Evolutionary conservation across 2,888 invertebrate genomes (phyloP).

Genomic region (Apotomis capreana): DNA sequence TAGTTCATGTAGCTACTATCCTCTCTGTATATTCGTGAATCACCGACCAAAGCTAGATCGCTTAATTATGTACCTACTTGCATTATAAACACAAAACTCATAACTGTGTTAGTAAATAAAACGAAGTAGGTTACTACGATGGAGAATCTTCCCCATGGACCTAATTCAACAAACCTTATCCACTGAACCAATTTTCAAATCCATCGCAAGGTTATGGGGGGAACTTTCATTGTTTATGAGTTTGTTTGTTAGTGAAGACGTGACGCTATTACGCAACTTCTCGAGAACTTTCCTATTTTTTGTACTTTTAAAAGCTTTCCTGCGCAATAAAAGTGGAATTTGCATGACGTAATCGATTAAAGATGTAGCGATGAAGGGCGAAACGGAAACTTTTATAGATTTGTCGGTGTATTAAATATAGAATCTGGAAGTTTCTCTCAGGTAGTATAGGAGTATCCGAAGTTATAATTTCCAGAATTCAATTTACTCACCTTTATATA

Average conservation of each 20-base stretch:
- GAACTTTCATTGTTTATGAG: constrained; percentile 40
- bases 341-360: not conserved
- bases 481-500: too few relatives aligned
- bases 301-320: constrained; percentile 12
- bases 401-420: not conserved
- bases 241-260: constrained; percentile 37
- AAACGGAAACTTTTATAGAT: not conserved
- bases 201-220: constrained; percentile 18
- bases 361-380: not conserved
- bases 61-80: too few relatives aligned
- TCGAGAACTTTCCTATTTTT: constrained; percentile 17
- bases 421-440: not conserved
- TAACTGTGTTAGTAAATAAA: too few relatives aligned
- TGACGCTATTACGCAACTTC: constrained; percentile 12
- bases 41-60: too few relatives aligned
- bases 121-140: too few relatives aligned
- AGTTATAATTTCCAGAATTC: too few relatives aligned
- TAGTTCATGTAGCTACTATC: too few relatives aligned
- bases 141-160: too few relatives aligned
- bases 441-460: too few relatives aligned
- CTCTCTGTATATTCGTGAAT: too few relatives aligned
- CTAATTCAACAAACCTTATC: constrained; percentile 9
- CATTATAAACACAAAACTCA: too few relatives aligned
- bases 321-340: not conserved
- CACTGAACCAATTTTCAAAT: constrained; percentile 34